Evolutionary conservation across 2,888 invertebrate genomes (phyloP).

Genomic region (Dolichopus griseipennis): DNA sequence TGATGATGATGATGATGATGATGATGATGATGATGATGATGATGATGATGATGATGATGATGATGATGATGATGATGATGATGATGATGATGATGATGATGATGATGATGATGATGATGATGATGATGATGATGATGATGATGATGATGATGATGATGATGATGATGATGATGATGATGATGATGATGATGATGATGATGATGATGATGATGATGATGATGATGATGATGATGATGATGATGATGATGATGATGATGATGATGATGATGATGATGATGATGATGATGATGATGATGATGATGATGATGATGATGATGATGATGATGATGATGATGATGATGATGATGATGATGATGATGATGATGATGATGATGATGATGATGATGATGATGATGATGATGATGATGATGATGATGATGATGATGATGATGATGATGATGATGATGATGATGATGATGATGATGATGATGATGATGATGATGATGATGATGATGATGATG

Average conservation of each 20-base stretch:
- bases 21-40: slow-evolving; percentile 14
- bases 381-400: slow-evolving; percentile 15
- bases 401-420: slow-evolving; percentile 15
- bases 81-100: slow-evolving; percentile 14
- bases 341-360: slow-evolving; percentile 15
- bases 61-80: slow-evolving; percentile 14
- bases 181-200: slow-evolving; percentile 15
- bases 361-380: slow-evolving; percentile 15
- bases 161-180: slow-evolving; percentile 15
- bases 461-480: slow-evolving; percentile 15
- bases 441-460: slow-evolving; percentile 15
- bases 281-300: slow-evolving; percentile 15
- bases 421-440: slow-evolving; percentile 15
- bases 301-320: slow-evolving; percentile 15
- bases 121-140: slow-evolving; percentile 14
- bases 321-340: slow-evolving; percentile 15
- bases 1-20: slow-evolving; percentile 14
- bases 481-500: slow-evolving; percentile 15
- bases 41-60: slow-evolving; percentile 14
- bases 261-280: slow-evolving; percentile 15
- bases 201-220: slow-evolving; percentile 15
- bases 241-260: slow-evolving; percentile 15
- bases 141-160: slow-evolving; percentile 14
- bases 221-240: slow-evolving; percentile 15
- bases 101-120: slow-evolving; percentile 15